Percentiles rank a stretch among this genome's conserved stretches.
These are phyloP conservation scores for Atrichornis clamosus DNA, from an alignment of 2,113 vertebrate species.

Conservation along the genomic window DNA sequence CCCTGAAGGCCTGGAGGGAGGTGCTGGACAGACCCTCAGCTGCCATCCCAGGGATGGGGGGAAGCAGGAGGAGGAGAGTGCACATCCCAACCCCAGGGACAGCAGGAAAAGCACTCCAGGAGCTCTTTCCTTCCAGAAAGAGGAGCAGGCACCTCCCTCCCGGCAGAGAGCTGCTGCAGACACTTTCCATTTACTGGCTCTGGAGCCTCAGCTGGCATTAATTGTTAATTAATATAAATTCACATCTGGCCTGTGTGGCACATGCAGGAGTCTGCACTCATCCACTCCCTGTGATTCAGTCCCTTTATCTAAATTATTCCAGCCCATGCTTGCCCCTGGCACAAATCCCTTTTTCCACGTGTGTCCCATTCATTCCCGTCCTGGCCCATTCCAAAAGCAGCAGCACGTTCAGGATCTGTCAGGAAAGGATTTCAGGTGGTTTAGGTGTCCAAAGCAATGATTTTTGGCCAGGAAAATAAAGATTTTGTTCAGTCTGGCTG, in stretches of 20 bases:
- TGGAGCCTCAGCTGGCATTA: slow-evolving; percentile 22
- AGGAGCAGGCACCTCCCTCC: neutral
- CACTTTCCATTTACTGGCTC: neutral
- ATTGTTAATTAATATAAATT: neutral
- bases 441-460: neutral
- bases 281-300: neutral
- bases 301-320: neutral
- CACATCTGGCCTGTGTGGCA: neutral
- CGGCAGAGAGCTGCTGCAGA: neutral
- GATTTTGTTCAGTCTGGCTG: neutral
- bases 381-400: neutral
- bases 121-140: neutral
- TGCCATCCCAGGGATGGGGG: neutral
- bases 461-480: neutral
- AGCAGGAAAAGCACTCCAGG: neutral
- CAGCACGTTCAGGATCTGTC: fast-evolving
- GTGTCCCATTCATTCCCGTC: neutral
- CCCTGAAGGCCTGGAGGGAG: neutral
- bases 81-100: neutral
- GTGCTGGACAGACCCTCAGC: neutral
- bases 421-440: neutral
- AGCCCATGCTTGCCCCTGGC: neutral
- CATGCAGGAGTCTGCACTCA: neutral
- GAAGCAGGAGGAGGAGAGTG: neutral
- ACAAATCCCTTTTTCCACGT: neutral